phyloP scores from a whole-genome alignment of 2,797 vertebrate genomes.

The Melanotaenia boesemani region DNA sequence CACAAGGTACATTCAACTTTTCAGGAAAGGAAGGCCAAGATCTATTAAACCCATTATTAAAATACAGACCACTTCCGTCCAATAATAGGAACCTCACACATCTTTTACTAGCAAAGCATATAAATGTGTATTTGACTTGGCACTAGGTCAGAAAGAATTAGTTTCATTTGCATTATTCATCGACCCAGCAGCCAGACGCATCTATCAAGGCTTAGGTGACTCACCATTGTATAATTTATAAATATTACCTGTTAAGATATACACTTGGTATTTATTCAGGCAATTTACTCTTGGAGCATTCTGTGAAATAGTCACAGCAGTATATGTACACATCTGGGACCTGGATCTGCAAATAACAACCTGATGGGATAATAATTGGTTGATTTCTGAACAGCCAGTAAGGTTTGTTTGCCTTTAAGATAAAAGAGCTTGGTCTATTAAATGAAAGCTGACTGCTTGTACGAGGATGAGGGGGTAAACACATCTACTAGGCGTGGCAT shows the following conservation, averaged over 20 bases:
- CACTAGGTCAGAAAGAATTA: constrained; percentile 70
- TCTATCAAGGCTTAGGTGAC: constrained; percentile 70
- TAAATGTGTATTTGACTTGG: constrained; percentile 69
- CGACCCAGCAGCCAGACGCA: constrained; percentile 64
- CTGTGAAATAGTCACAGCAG: constrained; percentile 51
- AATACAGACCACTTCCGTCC: constrained; percentile 66
- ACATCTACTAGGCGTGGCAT: constrained; percentile 18
- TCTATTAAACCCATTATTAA: constrained; percentile 63
- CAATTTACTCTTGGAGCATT: constrained; percentile 62
- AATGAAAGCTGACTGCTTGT: constrained; percentile 53
- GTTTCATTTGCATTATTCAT: constrained; percentile 81
- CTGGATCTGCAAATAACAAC: constrained; percentile 43
- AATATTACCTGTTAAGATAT: constrained; percentile 72
- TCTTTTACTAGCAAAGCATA: constrained; percentile 64
- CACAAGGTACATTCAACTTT: constrained; percentile 38
- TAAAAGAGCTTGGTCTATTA: constrained; percentile 44
- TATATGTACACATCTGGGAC: constrained; percentile 30
- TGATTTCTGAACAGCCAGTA: constrained; percentile 56
- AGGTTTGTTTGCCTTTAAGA: constrained; percentile 37
- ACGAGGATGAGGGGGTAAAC: constrained; percentile 35
- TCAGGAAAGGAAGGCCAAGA: constrained; percentile 48
- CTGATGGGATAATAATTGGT: constrained; percentile 66
- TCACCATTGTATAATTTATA: constrained; percentile 67
- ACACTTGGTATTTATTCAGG: constrained; percentile 67
- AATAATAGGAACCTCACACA: constrained; percentile 68